Base-by-base conservation (phyloP, 2,113 vertebrate species). In the Stegastes partitus region DNA sequence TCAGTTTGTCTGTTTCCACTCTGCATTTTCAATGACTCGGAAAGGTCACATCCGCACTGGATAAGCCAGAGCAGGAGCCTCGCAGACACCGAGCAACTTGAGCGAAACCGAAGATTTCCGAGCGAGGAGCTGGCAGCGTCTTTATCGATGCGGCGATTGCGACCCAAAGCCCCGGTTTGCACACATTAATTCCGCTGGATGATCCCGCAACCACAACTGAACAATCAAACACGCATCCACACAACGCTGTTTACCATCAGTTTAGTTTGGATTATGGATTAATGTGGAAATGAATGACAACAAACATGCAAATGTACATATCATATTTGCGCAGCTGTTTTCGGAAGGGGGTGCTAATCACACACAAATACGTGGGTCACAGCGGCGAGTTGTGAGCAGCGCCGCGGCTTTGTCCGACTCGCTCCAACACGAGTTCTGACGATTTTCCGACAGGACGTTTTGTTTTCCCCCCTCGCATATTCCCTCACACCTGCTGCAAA, bases 311-410 rank as follows among this genome's bases (percentile, higher is more conserved):
- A 90, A 91, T 81, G 74, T 75, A 82, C 89, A 79, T 93, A 93
- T 91, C 91, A 59, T 92, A 92, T 93, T 92, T 92, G 83, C 82
- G 70, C 91, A 92, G 91, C 87, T 83, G 87, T 58, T 91, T 87
- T 70, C 78, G 77, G 74, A 59, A 74, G 67, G 79, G 68, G 79
- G 55, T 79, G 73, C 73, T 91, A 90, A 92, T 91, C 90, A 82
- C 70, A 44, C 66, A 26, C 89, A 92, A 92, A 92, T 84, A 92
- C 74, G 7, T 19, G 79, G 87, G 89, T 92, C 87, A 81, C 54
- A 51, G 37, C 26, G 37, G 63, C 31, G 53, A 78, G 67, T 14
- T 22, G 34, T 5, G 56, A 74, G 67, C 76, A 62, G 75, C 69
- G 4, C 34, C n/a, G 73, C 53, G 15, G 77, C 74, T 76, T 78